phyloP scores from a whole-genome alignment of 2,888 invertebrate genomes.

The Gryllus longicercus region DNA sequence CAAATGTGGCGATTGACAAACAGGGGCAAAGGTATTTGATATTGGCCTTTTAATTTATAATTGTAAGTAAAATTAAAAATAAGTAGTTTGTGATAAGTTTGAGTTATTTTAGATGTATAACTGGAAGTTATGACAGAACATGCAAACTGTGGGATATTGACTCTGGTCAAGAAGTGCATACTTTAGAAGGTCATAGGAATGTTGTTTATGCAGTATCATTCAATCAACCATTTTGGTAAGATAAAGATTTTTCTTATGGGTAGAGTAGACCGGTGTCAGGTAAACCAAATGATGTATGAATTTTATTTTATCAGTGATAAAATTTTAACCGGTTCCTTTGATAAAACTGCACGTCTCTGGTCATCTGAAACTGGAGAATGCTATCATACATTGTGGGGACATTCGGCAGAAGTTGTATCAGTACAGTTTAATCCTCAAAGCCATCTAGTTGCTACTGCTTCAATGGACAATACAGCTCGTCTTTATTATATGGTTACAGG shows the following conservation, averaged over 20 bases:
- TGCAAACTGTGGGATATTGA: constrained; percentile 77
- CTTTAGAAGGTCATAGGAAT: constrained; percentile 72
- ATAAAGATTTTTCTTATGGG: neutral
- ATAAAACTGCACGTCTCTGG: constrained; percentile 75
- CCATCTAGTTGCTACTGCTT: constrained; percentile 67
- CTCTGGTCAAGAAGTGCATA: constrained; percentile 63
- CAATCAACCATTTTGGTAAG: constrained; percentile 72
- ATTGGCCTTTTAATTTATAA: neutral
- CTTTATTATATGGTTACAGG: constrained; percentile 68
- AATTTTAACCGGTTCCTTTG: constrained; percentile 76
- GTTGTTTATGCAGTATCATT: constrained; percentile 77
- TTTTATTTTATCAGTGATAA: constrained; percentile 53
- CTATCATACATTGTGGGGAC: constrained; percentile 67
- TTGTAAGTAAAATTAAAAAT: neutral
- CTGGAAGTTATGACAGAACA: constrained; percentile 81
- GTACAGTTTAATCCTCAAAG: constrained; percentile 66
- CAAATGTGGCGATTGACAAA: constrained; percentile 69
- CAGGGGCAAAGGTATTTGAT: constrained; percentile 56
- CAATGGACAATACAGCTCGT: constrained; percentile 72
- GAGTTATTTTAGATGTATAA: constrained; percentile 59
- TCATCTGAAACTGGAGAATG: constrained; percentile 63
- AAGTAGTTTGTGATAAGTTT: neutral
- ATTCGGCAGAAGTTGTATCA: constrained; percentile 69
- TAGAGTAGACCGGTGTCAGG: neutral
- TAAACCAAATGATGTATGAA: neutral